Evolutionary conservation across 2,888 invertebrate species (phyloP), one percentile per base, ranked within the genome.

Genomic region (Quadriops clusia): DNA sequence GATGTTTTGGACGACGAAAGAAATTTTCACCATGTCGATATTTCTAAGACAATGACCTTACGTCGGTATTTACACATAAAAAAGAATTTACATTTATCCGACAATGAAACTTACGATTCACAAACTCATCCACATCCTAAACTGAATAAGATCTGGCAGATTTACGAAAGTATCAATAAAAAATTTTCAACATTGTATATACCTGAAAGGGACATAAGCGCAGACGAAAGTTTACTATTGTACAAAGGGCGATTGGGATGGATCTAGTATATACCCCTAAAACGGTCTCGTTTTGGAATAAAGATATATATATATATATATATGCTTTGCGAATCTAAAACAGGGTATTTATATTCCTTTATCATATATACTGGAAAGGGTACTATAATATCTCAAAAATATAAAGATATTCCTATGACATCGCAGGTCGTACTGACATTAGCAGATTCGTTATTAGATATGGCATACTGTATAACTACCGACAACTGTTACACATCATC

Each of bases 221-320:
- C 47, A 11, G 45, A 48, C 37, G 45, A 48, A 33, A 50, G 47
- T 39, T 31, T 50, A 15, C 28, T 49, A 20, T 32, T 48, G 32
- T 50, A 39, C 23, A 50, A 51, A 41, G 46, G 48, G 13, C 28
- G 45, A 16, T 28, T 51, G 12, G 40, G 44, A 8, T 53, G 50
- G 47, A 44, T 39, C 6, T 52, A 52, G 23, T 51, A 46, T 30
- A 49, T 49, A 18, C 49, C 47, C 7, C 26, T 44, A 20, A 52
- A 53, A 43, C 22, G 47, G 24, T 32, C 46, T 3, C 31, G 47
- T 28, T 52, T 51, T 39, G 46, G 46, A 4, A 47, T 51, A 33
- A 53, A 53, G 44, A 36, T 30, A 3, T 52, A 39, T 31, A 47
- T 51, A 33, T 52, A 53, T 44, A 36, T 30, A 3, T 52, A 39